Evolutionary conservation across 2,797 vertebrate species (phyloP).

Genomic region (Myoxocephalus aenaeus): DNA sequence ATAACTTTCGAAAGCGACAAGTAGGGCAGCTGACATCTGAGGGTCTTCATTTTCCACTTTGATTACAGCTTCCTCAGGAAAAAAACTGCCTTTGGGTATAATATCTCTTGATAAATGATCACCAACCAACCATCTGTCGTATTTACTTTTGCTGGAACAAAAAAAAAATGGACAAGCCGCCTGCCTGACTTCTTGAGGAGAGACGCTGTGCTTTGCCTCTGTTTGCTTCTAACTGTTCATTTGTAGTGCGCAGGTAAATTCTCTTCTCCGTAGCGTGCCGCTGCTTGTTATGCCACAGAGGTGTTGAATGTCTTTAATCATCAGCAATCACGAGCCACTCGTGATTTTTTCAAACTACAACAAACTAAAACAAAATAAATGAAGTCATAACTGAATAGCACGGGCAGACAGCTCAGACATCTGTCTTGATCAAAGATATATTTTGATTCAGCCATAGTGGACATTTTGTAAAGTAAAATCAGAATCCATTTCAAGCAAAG

Average conservation of each 20-base stretch:
- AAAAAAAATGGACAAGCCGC: background rate
- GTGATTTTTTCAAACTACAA: too few relatives aligned
- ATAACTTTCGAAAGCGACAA: background rate
- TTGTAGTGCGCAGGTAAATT: too few relatives aligned
- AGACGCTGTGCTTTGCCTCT: background rate
- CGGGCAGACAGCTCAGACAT: background rate
- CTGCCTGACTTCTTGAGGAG: background rate
- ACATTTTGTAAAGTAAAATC: background rate
- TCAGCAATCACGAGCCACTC: too few relatives aligned
- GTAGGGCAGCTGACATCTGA: constrained; percentile 10
- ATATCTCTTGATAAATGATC: background rate
- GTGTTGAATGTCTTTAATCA: too few relatives aligned
- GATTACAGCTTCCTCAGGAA: constrained; percentile 18
- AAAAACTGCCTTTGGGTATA: background rate
- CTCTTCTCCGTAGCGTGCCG: too few relatives aligned
- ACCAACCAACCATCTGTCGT: too few relatives aligned
- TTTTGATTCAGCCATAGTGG: background rate
- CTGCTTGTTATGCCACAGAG: too few relatives aligned
- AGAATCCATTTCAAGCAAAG: background rate
- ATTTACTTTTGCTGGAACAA: too few relatives aligned
- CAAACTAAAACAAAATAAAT: too few relatives aligned
- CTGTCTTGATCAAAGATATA: too few relatives aligned
- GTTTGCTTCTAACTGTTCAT: too few relatives aligned
- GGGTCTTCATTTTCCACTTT: background rate
- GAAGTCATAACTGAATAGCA: too few relatives aligned